phyloP scores from a whole-genome alignment of 2,888 invertebrate genomes.

The Spilarctia lutea region DNA sequence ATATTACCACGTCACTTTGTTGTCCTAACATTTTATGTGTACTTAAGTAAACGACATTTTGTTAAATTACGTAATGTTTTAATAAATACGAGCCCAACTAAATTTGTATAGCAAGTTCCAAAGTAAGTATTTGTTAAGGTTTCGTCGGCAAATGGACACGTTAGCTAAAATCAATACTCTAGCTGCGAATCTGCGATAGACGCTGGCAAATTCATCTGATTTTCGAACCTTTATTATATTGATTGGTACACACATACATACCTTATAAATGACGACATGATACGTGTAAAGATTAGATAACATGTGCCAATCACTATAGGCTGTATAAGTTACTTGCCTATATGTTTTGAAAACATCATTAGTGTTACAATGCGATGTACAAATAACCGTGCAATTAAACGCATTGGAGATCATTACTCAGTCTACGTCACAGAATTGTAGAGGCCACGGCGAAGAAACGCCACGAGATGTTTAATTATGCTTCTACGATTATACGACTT shows the following conservation, averaged over 20 bases:
- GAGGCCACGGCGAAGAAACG: background rate
- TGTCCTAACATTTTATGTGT: background rate
- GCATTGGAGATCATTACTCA: background rate
- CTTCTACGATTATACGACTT: background rate
- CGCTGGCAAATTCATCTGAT: background rate
- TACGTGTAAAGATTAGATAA: slow-evolving; percentile 2
- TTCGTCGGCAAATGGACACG: slow-evolving; percentile 14
- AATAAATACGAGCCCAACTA: slow-evolving; percentile 21
- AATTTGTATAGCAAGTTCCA: slow-evolving; percentile 18
- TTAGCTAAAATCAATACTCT: slow-evolving; percentile 20
- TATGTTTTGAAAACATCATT: slow-evolving; percentile 3
- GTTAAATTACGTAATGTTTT: slow-evolving; percentile 18
- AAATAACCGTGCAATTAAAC: background rate
- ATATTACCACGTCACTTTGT: background rate
- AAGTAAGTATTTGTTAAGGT: slow-evolving; percentile 24
- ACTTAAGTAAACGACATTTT: background rate
- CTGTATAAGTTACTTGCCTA: background rate
- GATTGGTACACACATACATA: background rate
- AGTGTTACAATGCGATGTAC: slow-evolving; percentile 7
- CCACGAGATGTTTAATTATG: background rate
- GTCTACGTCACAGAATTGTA: background rate
- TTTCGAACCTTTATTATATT: background rate
- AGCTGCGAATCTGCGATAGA: background rate
- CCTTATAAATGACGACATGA: background rate
- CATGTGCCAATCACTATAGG: background rate